Evolutionary conservation across 1,140 invertebrate genomes (phyloP), one percentile per base, ranked within the genome.

Genomic region (Olivierus martensii): DNA sequence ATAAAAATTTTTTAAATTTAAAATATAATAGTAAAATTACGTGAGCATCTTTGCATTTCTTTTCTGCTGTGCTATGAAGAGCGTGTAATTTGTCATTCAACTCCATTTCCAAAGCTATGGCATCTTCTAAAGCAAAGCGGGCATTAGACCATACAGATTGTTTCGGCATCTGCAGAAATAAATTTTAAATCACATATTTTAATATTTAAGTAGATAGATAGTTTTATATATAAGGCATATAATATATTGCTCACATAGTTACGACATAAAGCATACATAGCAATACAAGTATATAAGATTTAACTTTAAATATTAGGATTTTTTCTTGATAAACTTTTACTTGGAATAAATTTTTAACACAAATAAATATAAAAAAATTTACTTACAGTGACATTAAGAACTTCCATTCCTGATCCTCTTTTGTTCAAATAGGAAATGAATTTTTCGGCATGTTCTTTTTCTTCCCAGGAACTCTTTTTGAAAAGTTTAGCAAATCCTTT

Each of bases 401-500:
- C 72, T 19, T 69, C 69, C 21, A 80, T 80, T 15, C 84, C 73
- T 58, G 84, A 76, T 58, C 89, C 89, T 67, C 92, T 78, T 79
- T 87, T 87, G 46, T 89, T 78, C 52, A 94, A 68, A 69, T 95
- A 95, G 51, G 88, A 80, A 43, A 95, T 84, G 34, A 96, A 72
- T 66, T 88, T 88, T 60, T 87, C 80, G 1, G 87, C 90, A 67
- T 95, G 92, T 54, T 87, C 75, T 22, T 87, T 77, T 69, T 96
- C 91, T 69, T 95, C 90, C 28, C 73, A 77, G 1, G 88, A 87
- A 39, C 81, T 77, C 38, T 87, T 77, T 63, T 88, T 80, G 73
- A 94, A 92, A 57, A 88, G 73, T 62, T 94, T 87, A 7, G 85
- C 79, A 63, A 95, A 88, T 15, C 90, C 91, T 15, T 84, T 87